A percentile compares a stretch with the other conserved stretches of the same genome.
phyloP scores from a whole-genome alignment of 2,797 vertebrate genomes.

The Pangasius larnaudii region DNA sequence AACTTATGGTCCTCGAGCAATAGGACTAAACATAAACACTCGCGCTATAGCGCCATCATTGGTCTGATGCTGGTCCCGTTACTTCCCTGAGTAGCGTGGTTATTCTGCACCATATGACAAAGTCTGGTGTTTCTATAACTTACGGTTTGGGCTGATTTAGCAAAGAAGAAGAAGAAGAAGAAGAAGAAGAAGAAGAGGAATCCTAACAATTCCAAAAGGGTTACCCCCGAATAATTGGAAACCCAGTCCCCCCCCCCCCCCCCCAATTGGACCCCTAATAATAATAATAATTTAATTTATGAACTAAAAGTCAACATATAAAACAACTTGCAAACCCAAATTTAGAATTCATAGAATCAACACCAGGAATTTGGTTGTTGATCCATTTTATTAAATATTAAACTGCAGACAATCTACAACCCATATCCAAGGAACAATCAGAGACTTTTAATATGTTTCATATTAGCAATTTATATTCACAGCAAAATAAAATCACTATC shows the following conservation, averaged over 20 bases:
- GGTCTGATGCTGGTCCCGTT: neutral
- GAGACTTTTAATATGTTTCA: neutral
- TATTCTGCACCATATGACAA: neutral
- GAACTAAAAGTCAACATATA: neutral
- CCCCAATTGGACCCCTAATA: neutral
- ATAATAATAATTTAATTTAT: neutral
- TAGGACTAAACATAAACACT: neutral
- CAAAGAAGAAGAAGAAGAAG: neutral
- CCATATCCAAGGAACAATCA: neutral
- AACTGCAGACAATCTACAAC: neutral
- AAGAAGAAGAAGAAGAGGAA: neutral
- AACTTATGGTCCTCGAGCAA: neutral
- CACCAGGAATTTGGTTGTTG: neutral
- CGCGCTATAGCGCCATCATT: neutral
- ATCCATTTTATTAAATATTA: slow-evolving; percentile 20
- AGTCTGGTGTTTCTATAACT: neutral
- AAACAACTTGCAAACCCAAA: neutral
- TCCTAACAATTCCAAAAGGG: neutral
- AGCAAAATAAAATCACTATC: neutral
- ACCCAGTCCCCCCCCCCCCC: too few relatives aligned
- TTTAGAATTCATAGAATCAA: slow-evolving; percentile 9
- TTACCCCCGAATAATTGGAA: too few relatives aligned
- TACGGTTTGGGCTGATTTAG: neutral
- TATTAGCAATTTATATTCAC: slow-evolving; percentile 5
- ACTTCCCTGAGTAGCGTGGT: neutral